phyloP scores from a whole-genome alignment of 2,113 vertebrate species.

The Istiophorus platypterus region DNA sequence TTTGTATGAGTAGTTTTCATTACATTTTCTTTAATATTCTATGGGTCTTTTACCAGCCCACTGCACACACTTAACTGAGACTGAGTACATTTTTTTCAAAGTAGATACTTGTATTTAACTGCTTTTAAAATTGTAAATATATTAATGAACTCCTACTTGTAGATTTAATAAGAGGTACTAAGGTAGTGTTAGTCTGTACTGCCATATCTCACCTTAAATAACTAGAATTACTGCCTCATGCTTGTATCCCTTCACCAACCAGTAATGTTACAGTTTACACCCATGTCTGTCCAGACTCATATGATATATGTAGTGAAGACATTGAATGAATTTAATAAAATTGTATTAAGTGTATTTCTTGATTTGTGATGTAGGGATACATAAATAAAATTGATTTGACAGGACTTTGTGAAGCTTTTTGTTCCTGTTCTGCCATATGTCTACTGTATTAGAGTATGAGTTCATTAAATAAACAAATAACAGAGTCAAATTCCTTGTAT shows the following conservation, averaged over 20 bases:
- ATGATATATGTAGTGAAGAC: not conserved
- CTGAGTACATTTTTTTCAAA: not conserved
- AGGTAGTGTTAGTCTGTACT: not conserved
- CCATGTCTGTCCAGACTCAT: too few relatives aligned
- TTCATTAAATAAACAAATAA: too few relatives aligned
- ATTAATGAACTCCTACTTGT: slow-evolving; percentile 10
- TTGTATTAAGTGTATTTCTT: too few relatives aligned
- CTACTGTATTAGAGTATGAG: too few relatives aligned
- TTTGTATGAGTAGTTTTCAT: slow-evolving; percentile 9
- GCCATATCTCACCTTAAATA: not conserved
- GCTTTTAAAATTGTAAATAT: slow-evolving; percentile 23
- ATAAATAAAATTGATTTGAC: not conserved
- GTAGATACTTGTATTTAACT: slow-evolving; percentile 14
- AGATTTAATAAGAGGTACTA: not conserved
- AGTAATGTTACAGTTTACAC: not conserved
- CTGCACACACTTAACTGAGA: slow-evolving; percentile 1
- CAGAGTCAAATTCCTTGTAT: too few relatives aligned
- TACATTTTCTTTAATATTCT: not conserved
- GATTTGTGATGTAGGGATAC: not conserved
- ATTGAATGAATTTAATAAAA: too few relatives aligned
- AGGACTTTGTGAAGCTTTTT: too few relatives aligned
- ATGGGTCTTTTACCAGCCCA: slow-evolving; percentile 15
- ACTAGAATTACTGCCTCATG: not conserved
- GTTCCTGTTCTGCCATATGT: too few relatives aligned
- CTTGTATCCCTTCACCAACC: not conserved